Percentiles rank a stretch among this genome's conserved stretches.
These are phyloP conservation scores for Xerus inauris DNA, from an alignment of 2,113 vertebrate species.

Conservation along the genomic window DNA sequence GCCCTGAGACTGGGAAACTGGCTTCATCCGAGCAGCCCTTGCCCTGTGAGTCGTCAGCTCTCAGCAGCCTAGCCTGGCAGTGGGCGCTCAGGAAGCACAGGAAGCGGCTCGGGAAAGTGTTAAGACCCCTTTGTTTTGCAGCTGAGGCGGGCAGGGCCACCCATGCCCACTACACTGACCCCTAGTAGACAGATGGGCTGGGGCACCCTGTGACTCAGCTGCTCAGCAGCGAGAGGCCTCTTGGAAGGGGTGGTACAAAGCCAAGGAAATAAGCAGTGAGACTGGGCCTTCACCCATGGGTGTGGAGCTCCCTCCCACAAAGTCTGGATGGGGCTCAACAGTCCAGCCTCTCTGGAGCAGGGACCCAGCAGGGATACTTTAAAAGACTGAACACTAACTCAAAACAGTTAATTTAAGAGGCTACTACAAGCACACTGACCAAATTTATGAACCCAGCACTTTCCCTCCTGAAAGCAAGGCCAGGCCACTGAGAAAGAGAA, in stretches of 20 bases:
- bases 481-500: background rate
- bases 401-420: background rate
- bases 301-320: background rate
- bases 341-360: background rate
- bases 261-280: too few relatives aligned
- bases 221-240: background rate
- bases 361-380: too few relatives aligned
- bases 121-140: rapidly evolving
- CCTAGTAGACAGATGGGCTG: background rate
- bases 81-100: rapidly evolving
- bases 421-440: background rate
- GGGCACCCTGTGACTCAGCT: background rate
- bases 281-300: rapidly evolving
- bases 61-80: background rate
- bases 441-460: background rate
- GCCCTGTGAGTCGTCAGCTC: background rate
- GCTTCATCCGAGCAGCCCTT: background rate
- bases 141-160: background rate
- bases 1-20: background rate
- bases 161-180: too few relatives aligned
- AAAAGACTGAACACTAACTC: background rate
- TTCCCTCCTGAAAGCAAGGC: background rate
- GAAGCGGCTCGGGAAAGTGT: background rate
- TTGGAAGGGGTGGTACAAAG: background rate
- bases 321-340: background rate